Percentiles rank a stretch among this genome's conserved stretches.
Conservation (phyloP, 2,113 vertebrate species). For the Leiothrix lutea region DNA sequence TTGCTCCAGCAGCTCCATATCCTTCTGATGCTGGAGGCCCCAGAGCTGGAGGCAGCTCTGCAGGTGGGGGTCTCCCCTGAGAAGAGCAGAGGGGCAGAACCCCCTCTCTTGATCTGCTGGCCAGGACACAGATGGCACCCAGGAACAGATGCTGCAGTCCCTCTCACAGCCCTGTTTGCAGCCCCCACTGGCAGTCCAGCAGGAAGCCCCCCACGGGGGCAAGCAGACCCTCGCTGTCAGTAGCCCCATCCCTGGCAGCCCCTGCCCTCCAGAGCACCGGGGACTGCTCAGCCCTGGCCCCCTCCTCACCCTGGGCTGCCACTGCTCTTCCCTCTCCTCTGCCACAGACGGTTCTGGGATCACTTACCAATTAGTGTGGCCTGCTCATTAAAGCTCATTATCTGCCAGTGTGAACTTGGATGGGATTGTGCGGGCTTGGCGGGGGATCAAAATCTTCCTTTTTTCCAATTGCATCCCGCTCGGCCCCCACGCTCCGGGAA, state of each 20-base stretch:
- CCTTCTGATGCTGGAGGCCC: background rate
- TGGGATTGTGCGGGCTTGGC: conserved; percentile 21
- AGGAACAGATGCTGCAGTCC: background rate
- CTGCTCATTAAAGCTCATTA: conserved; percentile 65
- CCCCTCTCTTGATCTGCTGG: background rate
- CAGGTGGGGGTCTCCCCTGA: background rate
- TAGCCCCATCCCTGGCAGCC: background rate
- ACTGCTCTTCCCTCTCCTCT: background rate
- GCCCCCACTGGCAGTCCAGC: background rate
- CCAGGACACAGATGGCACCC: background rate
- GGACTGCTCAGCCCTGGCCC: background rate
- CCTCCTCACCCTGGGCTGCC: background rate
- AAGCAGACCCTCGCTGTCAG: background rate
- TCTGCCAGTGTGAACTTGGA: conserved; percentile 57
- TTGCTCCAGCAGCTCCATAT: background rate
- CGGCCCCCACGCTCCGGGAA: background rate
- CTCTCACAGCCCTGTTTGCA: background rate
- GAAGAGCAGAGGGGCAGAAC: background rate
- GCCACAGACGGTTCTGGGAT: conserved; percentile 39
- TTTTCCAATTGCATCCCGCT: background rate
- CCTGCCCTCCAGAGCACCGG: background rate
- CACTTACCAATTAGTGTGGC: conserved; percentile 58
- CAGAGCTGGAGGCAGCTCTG: background rate
- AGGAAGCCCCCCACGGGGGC: background rate
- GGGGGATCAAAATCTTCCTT: background rate